Percentiles rank a stretch among this genome's conserved stretches.
Conservation (phyloP, 2,797 vertebrate genomes). For the Cynopterus sphinx region DNA sequence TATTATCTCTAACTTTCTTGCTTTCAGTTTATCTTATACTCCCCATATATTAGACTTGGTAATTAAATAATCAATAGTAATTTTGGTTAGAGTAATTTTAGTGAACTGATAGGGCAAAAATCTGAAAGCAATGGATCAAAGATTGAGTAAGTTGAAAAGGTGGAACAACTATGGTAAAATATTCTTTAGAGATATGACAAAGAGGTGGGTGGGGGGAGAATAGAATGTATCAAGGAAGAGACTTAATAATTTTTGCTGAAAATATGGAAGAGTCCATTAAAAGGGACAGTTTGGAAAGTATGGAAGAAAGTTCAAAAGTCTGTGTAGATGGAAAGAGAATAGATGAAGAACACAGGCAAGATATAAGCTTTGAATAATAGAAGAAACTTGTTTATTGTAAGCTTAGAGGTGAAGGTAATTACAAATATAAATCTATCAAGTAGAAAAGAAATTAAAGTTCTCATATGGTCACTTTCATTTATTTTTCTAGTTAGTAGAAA, state of each 20-base stretch:
- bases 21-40: not conserved
- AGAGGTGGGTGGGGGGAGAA: not conserved
- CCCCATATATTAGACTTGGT: not conserved
- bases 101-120: not conserved
- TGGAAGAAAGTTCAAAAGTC: not conserved
- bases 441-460: constrained; percentile 10
- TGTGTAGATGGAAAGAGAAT: not conserved
- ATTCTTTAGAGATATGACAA: not conserved
- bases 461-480: not conserved
- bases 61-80: not conserved
- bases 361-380: not conserved
- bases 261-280: not conserved
- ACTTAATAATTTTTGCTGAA: not conserved
- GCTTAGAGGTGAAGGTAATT: not conserved
- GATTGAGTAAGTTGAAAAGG: not conserved
- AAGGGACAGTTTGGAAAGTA: not conserved
- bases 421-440: not conserved
- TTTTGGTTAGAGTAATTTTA: not conserved
- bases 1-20: not conserved
- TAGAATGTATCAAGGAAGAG: not conserved
- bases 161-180: not conserved
- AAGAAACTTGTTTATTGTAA: not conserved
- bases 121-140: not conserved
- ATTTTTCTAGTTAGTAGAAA: not conserved
- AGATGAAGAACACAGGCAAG: not conserved